Evolutionary conservation across 2,888 invertebrate species (phyloP).

Genomic region (Eilema sororculum): DNA sequence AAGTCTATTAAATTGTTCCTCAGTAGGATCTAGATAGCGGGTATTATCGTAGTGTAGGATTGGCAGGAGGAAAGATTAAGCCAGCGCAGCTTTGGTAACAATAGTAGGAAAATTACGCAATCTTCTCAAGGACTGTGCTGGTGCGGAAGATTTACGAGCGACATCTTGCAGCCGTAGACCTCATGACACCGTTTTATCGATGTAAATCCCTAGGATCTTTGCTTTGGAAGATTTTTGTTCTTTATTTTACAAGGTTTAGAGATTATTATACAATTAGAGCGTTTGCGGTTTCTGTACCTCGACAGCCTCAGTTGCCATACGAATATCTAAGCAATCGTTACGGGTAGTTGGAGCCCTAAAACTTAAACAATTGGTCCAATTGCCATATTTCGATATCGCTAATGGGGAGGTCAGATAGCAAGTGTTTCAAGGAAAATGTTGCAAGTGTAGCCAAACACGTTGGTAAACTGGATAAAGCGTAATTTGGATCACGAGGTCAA

Average conservation of each 20-base stretch:
- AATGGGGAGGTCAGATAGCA: too few species aligned
- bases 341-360: too few species aligned
- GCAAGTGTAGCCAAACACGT: too few species aligned
- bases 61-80: background rate
- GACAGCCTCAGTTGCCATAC: too few species aligned
- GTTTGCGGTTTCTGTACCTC: too few species aligned
- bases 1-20: background rate
- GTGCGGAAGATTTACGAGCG: background rate
- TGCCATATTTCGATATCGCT: too few species aligned
- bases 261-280: too few species aligned
- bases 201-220: background rate
- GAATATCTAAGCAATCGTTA: too few species aligned
- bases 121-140: background rate
- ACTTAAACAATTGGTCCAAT: too few species aligned
- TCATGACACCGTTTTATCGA: background rate
- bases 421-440: too few species aligned
- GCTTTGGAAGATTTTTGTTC: background rate
- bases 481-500: too few species aligned
- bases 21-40: background rate
- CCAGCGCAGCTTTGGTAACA: conserved; percentile 2
- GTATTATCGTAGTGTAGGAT: background rate
- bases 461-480: too few species aligned
- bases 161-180: conserved; percentile 2
- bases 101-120: background rate
- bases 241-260: background rate